phyloP scores from a whole-genome alignment of 2,797 vertebrate genomes.

The Phrynocephalus guinanensis region DNA sequence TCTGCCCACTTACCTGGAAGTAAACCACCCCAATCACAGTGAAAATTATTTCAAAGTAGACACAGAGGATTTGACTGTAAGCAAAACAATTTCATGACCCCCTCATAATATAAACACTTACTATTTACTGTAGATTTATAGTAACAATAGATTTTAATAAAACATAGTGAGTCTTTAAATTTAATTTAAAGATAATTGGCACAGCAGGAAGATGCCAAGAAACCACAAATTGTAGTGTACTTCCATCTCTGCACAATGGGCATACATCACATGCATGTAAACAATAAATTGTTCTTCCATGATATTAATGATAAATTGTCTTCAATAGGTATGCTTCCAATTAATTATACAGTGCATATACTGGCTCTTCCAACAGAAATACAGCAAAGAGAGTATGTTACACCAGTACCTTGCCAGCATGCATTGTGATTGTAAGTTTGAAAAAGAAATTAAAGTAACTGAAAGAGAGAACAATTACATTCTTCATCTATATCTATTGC shows the following conservation, averaged over 20 bases:
- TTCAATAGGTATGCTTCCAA: neutral
- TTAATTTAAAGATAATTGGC: neutral
- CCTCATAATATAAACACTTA: neutral
- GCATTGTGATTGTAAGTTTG: neutral
- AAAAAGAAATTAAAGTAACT: conserved; percentile 1
- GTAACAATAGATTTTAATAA: neutral
- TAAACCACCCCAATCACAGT: neutral
- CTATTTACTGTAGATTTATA: neutral
- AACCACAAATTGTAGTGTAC: neutral
- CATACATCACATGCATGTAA: neutral
- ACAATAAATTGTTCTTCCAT: neutral
- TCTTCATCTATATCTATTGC: conserved; percentile 3
- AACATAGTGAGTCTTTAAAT: neutral
- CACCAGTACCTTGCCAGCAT: neutral
- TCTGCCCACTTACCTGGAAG: neutral
- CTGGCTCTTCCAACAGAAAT: neutral
- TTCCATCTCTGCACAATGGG: neutral
- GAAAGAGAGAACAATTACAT: conserved; percentile 12
- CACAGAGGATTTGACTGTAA: neutral
- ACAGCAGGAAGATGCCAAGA: neutral
- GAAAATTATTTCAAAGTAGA: neutral
- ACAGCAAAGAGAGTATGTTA: neutral
- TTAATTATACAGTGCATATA: neutral
- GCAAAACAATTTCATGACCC: neutral
- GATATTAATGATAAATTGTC: neutral